phyloP scores from a whole-genome alignment of 2,888 invertebrate genomes.

The Carabus problematicus region DNA sequence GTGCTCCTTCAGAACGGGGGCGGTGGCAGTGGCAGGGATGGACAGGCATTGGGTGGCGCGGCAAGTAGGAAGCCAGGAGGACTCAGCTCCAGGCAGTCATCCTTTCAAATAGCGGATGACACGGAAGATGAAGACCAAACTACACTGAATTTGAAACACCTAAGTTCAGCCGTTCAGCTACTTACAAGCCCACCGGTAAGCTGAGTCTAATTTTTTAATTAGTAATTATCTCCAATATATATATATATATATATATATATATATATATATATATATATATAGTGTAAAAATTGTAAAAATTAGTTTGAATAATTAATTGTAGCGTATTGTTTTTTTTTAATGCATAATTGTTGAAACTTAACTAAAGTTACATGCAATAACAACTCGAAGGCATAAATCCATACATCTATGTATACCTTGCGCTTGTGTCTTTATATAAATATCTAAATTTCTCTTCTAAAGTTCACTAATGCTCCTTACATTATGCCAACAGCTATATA shows the following conservation, averaged over 20 bases:
- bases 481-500: too few species aligned
- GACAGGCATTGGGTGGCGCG: slow-evolving; percentile 51
- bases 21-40: slow-evolving; percentile 23
- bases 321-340: too few species aligned
- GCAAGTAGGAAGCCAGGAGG: slow-evolving; percentile 58
- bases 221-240: background rate
- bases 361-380: too few species aligned
- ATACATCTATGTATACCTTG: slow-evolving; percentile 1
- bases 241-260: slow-evolving; percentile 4
- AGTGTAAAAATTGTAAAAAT: too few species aligned
- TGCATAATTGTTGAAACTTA: too few species aligned
- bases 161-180: slow-evolving; percentile 81
- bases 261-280: too few species aligned
- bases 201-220: slow-evolving; percentile 45
- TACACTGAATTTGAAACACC: slow-evolving; percentile 77
- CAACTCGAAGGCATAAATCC: background rate
- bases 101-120: slow-evolving; percentile 69
- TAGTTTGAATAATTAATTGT: too few species aligned
- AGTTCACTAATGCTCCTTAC: too few species aligned
- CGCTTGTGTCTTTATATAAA: background rate
- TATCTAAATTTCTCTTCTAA: background rate
- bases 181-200: slow-evolving; percentile 84
- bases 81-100: slow-evolving; percentile 68
- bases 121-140: slow-evolving; percentile 69
- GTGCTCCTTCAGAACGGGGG: slow-evolving; percentile 64